phyloP scores from a whole-genome alignment of 2,888 invertebrate genomes.

The Choreutis nemorana region DNA sequence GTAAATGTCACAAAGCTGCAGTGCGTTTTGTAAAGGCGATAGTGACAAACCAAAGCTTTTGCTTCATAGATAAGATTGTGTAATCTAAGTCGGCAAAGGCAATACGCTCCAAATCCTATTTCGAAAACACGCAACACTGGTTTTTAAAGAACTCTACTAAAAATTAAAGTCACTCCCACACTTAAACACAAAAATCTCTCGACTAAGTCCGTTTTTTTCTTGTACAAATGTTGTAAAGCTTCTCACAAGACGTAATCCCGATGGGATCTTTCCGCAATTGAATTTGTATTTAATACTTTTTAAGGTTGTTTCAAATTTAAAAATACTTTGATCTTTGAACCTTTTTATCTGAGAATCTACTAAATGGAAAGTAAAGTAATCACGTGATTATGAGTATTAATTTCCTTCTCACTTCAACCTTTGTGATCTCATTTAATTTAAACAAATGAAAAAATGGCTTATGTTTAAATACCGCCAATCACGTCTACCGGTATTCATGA shows the following conservation, averaged over 20 bases:
- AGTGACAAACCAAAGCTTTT: slow-evolving; percentile 32
- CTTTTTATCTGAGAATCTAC: background rate
- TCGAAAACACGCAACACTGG: slow-evolving; percentile 55
- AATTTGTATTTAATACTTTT: slow-evolving; percentile 23
- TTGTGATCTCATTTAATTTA: no score
- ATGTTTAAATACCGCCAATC: no score
- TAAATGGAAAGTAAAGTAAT: background rate
- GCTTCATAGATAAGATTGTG: slow-evolving; percentile 46
- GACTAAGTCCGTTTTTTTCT: slow-evolving; percentile 32
- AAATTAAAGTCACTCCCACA: slow-evolving; percentile 45
- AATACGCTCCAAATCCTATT: slow-evolving; percentile 57
- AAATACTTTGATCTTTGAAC: background rate
- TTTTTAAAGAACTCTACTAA: slow-evolving; percentile 38
- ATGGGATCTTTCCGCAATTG: slow-evolving; percentile 22
- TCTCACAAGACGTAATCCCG: slow-evolving; percentile 20
- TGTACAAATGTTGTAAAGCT: slow-evolving; percentile 32
- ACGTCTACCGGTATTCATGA: no score
- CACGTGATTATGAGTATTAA: slow-evolving; percentile 1
- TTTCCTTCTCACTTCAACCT: no score
- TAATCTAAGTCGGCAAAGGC: slow-evolving; percentile 29
- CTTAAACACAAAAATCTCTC: slow-evolving; percentile 40
- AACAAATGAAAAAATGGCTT: no score
- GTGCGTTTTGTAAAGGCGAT: slow-evolving; percentile 35
- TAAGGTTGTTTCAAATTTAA: slow-evolving; percentile 7
- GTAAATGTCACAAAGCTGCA: slow-evolving; percentile 29